These are phyloP conservation scores for Idaea aversata DNA, from an alignment of 2,888 invertebrate species.

Conservation along the genomic window DNA sequence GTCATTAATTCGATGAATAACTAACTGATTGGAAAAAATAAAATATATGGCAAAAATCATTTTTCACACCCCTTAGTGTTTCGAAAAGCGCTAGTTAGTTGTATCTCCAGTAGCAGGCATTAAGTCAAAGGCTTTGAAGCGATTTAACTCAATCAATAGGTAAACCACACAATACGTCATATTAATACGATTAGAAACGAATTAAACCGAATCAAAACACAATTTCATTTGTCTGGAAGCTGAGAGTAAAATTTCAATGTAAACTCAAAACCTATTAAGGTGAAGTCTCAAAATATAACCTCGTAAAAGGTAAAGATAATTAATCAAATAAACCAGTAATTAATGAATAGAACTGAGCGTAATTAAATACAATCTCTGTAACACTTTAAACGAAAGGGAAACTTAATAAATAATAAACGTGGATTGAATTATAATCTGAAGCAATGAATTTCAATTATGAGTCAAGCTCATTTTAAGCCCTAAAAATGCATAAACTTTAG, in stretches of 20 bases:
- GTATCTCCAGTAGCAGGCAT: too few relatives aligned
- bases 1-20: too few relatives aligned
- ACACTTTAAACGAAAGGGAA: conserved; percentile 6
- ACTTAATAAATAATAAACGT: conserved; percentile 15
- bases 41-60: too few relatives aligned
- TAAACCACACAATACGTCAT: too few relatives aligned
- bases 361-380: conserved; percentile 11
- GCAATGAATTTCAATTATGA: conserved; percentile 23
- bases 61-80: too few relatives aligned
- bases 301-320: neutral
- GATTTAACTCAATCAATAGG: too few relatives aligned
- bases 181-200: too few relatives aligned
- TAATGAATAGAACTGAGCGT: neutral
- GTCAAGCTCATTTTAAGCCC: conserved; percentile 21
- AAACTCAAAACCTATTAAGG: neutral
- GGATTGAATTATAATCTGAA: conserved; percentile 19
- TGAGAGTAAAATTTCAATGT: neutral
- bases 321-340: neutral
- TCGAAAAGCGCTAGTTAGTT: too few relatives aligned
- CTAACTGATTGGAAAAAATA: too few relatives aligned
- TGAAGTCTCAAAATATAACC: neutral
- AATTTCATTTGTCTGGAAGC: neutral
- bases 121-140: too few relatives aligned
- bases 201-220: too few relatives aligned
- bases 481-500: conserved; percentile 5